These are phyloP conservation scores for Aselliscus stoliczkanus DNA, from an alignment of 2,797 vertebrate genomes.

Conservation along the genomic window DNA sequence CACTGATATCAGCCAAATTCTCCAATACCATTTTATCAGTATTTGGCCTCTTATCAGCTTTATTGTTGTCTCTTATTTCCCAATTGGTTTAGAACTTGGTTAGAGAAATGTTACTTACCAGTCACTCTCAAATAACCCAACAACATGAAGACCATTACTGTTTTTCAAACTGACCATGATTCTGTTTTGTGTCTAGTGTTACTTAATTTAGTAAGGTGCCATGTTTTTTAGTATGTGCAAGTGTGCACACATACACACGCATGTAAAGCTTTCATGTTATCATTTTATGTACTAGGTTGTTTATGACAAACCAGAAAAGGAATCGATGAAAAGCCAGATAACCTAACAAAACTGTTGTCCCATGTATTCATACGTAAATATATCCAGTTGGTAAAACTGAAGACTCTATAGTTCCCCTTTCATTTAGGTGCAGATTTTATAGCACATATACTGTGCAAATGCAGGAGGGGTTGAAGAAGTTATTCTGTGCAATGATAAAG, in stretches of 20 bases:
- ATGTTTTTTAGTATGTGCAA: not conserved
- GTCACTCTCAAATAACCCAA: not conserved
- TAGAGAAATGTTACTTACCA: not conserved
- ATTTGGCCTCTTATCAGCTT: not conserved
- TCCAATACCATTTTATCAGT: not conserved
- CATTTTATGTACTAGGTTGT: not conserved
- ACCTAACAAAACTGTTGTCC: not conserved
- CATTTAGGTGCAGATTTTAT: slow-evolving; percentile 7
- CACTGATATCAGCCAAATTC: not conserved
- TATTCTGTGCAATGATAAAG: not conserved
- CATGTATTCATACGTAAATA: not conserved
- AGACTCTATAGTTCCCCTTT: not conserved
- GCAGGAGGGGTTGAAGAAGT: not conserved
- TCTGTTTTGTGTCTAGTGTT: not conserved
- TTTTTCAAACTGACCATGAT: not conserved
- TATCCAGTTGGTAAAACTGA: not conserved
- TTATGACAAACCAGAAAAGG: not conserved
- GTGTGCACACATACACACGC: not conserved
- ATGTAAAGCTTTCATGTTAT: not conserved
- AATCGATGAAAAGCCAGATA: not conserved
- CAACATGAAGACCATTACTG: not conserved
- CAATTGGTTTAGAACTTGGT: not conserved
- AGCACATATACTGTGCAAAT: not conserved
- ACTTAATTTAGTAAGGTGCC: not conserved
- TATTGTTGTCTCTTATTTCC: not conserved